Base-by-base conservation (phyloP, 2,888 invertebrate genomes). In the Perithous albicinctus region DNA sequence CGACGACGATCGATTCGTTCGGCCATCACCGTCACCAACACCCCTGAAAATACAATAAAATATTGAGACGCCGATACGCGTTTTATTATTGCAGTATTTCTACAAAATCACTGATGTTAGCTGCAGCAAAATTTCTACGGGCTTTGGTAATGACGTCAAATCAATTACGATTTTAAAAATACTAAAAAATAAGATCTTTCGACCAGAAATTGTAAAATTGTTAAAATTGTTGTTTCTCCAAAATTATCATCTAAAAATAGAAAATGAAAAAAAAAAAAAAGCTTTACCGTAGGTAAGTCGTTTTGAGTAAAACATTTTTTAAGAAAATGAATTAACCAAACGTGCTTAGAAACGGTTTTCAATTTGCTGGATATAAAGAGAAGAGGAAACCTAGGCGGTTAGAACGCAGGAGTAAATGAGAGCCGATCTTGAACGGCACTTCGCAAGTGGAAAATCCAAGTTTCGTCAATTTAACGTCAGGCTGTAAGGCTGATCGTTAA, bases 401-500 rank as follows among this genome's bases (percentile, higher is more conserved):
- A 8, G 48, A 48, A 38, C 38, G 41, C 46, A 38, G 15, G 2
- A n/a, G 38, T 63, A 67, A 38, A 51, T 77, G 76, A 77, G 35
- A 61, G 69, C 61, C 76, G 76, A 76, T 69, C 61, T 61, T 35
- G 69, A 35, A 38, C 38, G 67, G 20, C 29, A 61, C 69, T 69
- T 51, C 48, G 76, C 61, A 63, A 80, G 64, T 70, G 56, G 56
- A 69, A 74, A 79, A 61, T 54, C 35, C 38, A 61, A 48, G 61
- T 67, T 20, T 43, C 46, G 43, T 80, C 43, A 66, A 70, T 75
- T 54, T 59, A 48, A 70, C 41, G 26, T 26, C 61, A 26, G 54
- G 29, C 29, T 56, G 70, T 70, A 59, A 75, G 48, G 32, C 59
- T 48, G 64, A 70, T 66, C 75, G 70, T 75, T 75, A 80, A 70